These are phyloP conservation scores for Diplolepis rosae DNA, from an alignment of 2,888 invertebrate species.

Conservation along the genomic window DNA sequence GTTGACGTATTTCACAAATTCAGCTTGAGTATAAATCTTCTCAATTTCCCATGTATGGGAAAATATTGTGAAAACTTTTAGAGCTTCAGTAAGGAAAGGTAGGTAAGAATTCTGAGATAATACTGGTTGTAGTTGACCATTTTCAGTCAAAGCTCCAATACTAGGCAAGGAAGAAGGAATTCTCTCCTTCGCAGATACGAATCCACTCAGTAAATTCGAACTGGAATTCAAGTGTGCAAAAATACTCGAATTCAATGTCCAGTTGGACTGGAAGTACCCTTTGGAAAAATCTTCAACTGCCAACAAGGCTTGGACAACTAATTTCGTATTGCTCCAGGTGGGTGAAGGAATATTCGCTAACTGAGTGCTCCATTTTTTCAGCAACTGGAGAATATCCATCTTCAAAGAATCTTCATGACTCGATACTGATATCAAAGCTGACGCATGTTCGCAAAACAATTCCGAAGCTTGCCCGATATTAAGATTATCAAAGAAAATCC, in stretches of 20 bases:
- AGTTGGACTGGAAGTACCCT: slow-evolving; percentile 50
- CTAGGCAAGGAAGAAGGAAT: slow-evolving; percentile 74
- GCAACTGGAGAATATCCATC: slow-evolving; percentile 54
- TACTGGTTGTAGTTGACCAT: slow-evolving; percentile 74
- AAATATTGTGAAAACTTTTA: slow-evolving; percentile 52
- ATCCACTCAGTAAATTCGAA: slow-evolving; percentile 75
- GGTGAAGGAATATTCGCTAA: slow-evolving; percentile 50
- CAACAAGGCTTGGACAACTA: slow-evolving; percentile 60
- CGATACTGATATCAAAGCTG: slow-evolving; percentile 62
- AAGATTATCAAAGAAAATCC: slow-evolving; percentile 61
- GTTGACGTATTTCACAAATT: slow-evolving; percentile 61
- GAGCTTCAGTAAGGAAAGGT: slow-evolving; percentile 70
- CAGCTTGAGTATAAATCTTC: slow-evolving; percentile 48
- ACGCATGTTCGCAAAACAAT: slow-evolving; percentile 66
- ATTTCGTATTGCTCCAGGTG: slow-evolving; percentile 63
- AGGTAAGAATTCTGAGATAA: slow-evolving; percentile 73
- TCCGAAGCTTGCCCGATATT: slow-evolving; percentile 63
- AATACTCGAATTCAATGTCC: slow-evolving; percentile 55
- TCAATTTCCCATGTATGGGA: slow-evolving; percentile 49
- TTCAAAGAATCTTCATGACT: slow-evolving; percentile 53
- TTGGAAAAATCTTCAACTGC: slow-evolving; percentile 51
- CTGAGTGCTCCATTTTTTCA: slow-evolving; percentile 68
- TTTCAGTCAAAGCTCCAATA: slow-evolving; percentile 72
- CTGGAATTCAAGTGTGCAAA: slow-evolving; percentile 68
- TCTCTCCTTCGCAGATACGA: slow-evolving; percentile 68